Conservation (phyloP, 2,113 vertebrate species). For the Chaetodon auriga region DNA sequence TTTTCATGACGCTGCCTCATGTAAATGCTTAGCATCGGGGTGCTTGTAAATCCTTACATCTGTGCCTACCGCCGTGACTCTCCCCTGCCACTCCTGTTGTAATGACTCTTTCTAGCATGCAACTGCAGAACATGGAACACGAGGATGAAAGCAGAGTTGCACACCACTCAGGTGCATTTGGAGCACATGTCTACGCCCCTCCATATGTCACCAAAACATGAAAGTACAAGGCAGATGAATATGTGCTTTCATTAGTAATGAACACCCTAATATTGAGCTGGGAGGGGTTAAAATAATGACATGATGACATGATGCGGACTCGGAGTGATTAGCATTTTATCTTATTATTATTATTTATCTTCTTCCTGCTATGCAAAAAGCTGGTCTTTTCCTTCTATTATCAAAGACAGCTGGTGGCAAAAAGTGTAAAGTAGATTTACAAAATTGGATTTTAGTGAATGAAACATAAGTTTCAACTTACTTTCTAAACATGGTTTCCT, state of each 20-base stretch:
- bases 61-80: conserved; percentile 52
- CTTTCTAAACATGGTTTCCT: not conserved
- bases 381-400: not conserved
- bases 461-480: not conserved
- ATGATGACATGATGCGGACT: no score
- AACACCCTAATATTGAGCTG: conserved; percentile 3
- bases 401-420: conserved; percentile 9
- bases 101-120: conserved; percentile 51
- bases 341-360: not conserved
- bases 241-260: conserved; percentile 16
- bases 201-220: conserved; percentile 56
- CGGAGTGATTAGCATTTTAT: not conserved
- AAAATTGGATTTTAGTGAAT: conserved; percentile 33
- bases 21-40: conserved; percentile 51
- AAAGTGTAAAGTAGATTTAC: not conserved
- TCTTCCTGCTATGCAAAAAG: not conserved
- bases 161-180: conserved; percentile 57
- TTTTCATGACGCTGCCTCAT: conserved; percentile 49
- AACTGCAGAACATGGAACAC: conserved; percentile 52
- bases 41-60: conserved; percentile 65
- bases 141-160: conserved; percentile 54
- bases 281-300: conserved; percentile 3
- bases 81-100: conserved; percentile 41
- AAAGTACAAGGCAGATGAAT: conserved; percentile 38
- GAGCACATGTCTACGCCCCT: conserved; percentile 51